Evolutionary conservation across 1,140 invertebrate genomes (phyloP), one percentile per base, ranked within the genome.

Genomic region (Chionoecetes opilio): DNA sequence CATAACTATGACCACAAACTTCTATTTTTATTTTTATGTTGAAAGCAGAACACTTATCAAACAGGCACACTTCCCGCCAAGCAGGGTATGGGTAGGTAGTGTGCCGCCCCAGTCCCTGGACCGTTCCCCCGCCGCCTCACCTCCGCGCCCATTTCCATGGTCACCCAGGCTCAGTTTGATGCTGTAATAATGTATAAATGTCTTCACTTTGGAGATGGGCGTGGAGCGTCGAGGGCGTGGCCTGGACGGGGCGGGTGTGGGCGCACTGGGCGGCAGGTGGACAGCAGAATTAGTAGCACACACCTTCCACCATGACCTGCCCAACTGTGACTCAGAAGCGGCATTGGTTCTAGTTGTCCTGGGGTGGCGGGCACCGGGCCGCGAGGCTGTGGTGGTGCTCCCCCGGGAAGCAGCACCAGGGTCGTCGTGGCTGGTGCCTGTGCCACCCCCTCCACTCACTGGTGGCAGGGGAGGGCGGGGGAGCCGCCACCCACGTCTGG

Each of bases 281-380:
- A 38, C 38, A 35, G 85, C 53, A 9, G 17, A 90, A 32, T 31
- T 34, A 90, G 88, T n/a, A 21, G 31, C 88, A 90, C 88, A 53
- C 35, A 34, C 53, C n/a, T 46, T 53, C 38, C 38, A 90, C 38
- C 88, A 53, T 90, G 38, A 46, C 88, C 88, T 90, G 38, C 88
- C 88, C 38, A 53, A 75, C 89, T 32, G 89, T 63, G 89, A 91
- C 41, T 91, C 89, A 91, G 89, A 91, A 53, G 89, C 34, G 88
- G 88, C 53, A 75, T 91, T 75, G n/a, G 63, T 75, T 75, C 63
- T 75, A 75, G 63, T 75, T n/a, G 63, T 26, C 63, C 63, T 75
- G 63, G 63, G 63, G 21, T 75, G 63, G 63, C 63, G 63, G 63
- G 63, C 63, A 75, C n/a, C 63, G 63, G 63, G 21, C n/a, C n/a